Evolutionary conservation across 2,888 invertebrate genomes (phyloP).

Genomic region (Parnassius orleans): DNA sequence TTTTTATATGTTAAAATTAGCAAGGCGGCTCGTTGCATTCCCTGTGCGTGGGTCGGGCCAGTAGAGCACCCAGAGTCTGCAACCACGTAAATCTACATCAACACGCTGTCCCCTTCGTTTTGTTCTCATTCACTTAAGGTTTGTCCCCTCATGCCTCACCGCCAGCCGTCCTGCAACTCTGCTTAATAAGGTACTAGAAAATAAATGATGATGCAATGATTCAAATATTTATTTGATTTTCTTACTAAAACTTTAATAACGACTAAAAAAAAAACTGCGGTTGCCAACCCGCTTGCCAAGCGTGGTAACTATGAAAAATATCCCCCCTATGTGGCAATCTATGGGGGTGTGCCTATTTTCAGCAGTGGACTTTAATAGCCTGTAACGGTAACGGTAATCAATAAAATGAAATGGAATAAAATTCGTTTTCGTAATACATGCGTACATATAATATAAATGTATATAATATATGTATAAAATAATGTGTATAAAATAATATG

Average conservation of each 20-base stretch:
- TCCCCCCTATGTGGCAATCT: too few relatives aligned
- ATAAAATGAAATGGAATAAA: too few relatives aligned
- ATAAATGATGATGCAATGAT: conserved; percentile 5
- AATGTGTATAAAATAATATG: too few relatives aligned
- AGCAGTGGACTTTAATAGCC: too few relatives aligned
- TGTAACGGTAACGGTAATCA: too few relatives aligned
- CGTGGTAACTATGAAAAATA: too few relatives aligned
- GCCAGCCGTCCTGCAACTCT: conserved; percentile 26
- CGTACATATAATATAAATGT: too few relatives aligned
- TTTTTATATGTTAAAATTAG: too few relatives aligned
- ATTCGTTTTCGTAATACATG: too few relatives aligned
- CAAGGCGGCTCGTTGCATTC: conserved; percentile 39
- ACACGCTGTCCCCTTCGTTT: conserved; percentile 70
- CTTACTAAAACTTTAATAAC: background rate
- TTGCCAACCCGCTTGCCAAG: too few relatives aligned
- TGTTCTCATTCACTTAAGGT: conserved; percentile 64
- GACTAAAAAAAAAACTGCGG: background rate
- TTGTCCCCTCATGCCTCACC: conserved; percentile 30
- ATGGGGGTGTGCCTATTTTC: too few relatives aligned
- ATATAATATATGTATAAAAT: too few relatives aligned
- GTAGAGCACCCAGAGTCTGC: conserved; percentile 70
- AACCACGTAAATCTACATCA: conserved; percentile 75
- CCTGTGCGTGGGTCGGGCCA: conserved; percentile 49
- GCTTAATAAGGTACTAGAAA: conserved; percentile 16
- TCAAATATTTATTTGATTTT: background rate